phyloP scores from a whole-genome alignment of 2,888 invertebrate genomes.

The Apamea epomidion region DNA sequence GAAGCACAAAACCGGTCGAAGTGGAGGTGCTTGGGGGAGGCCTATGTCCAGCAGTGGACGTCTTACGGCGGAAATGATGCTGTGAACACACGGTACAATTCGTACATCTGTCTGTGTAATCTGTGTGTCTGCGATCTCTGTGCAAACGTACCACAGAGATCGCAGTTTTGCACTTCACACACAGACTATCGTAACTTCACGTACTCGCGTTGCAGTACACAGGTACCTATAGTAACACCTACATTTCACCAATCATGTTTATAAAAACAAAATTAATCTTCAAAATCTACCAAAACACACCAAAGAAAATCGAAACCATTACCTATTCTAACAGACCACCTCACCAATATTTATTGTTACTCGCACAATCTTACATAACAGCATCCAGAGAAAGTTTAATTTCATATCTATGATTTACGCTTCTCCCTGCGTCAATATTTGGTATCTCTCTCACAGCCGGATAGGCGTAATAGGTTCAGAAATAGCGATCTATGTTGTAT shows the following conservation, averaged over 20 bases:
- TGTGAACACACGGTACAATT: not conserved
- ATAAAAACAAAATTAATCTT: not conserved
- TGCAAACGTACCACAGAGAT: not conserved
- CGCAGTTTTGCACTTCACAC: not conserved
- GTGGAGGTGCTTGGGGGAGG: too few species aligned
- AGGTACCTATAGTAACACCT: not conserved
- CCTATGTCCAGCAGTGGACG: too few species aligned
- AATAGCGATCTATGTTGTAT: slow-evolving; percentile 60
- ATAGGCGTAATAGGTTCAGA: slow-evolving; percentile 65
- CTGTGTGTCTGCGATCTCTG: not conserved
- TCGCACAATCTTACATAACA: slow-evolving; percentile 56
- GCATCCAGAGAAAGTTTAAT: slow-evolving; percentile 66
- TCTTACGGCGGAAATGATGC: too few species aligned
- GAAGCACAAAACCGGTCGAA: too few species aligned
- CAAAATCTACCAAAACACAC: not conserved
- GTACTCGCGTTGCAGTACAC: not conserved
- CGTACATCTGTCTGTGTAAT: not conserved
- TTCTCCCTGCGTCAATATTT: slow-evolving; percentile 72
- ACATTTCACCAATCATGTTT: not conserved
- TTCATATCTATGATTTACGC: slow-evolving; percentile 72
- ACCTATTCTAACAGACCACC: slow-evolving; percentile 32
- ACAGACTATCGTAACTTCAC: not conserved
- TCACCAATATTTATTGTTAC: slow-evolving; percentile 54
- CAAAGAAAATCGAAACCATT: slow-evolving; percentile 16
- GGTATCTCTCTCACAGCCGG: slow-evolving; percentile 68